These are phyloP conservation scores for Turritopsis dohrnii DNA, from an alignment of 30 jellyfish, hydroid and myxozoan genomes.

Conservation along the genomic window DNA sequence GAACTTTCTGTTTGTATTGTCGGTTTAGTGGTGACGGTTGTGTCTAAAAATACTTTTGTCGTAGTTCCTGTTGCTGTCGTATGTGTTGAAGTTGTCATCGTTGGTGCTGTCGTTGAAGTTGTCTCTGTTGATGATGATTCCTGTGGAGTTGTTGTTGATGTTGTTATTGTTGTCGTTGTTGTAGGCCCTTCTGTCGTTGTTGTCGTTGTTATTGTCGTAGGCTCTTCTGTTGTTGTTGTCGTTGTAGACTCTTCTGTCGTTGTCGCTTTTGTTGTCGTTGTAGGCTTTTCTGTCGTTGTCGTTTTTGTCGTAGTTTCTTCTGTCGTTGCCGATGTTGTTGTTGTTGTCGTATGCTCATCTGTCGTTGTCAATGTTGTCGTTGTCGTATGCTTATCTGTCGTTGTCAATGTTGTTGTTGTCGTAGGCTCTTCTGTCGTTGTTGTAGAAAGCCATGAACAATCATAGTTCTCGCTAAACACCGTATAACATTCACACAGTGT, in stretches of 20 bases:
- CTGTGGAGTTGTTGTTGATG: too few species aligned
- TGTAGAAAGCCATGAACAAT: background rate
- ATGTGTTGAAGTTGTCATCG: background rate
- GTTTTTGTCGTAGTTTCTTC: background rate
- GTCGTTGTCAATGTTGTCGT: background rate
- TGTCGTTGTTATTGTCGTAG: background rate
- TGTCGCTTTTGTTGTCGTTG: background rate
- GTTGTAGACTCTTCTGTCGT: too few species aligned
- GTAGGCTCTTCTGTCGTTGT: background rate
- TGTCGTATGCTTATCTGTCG: background rate
- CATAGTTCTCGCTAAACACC: background rate
- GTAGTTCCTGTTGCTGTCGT: background rate
- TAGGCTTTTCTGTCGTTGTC: background rate
- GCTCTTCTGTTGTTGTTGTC: background rate
- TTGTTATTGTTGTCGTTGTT: background rate
- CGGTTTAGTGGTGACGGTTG: too few species aligned
- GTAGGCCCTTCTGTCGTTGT: background rate
- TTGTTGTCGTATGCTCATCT: too few species aligned
- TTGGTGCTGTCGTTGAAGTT: background rate
- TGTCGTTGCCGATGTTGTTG: background rate
- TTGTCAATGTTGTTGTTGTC: background rate
- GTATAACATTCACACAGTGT: background rate
- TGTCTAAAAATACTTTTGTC: too few species aligned
- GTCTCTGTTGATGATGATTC: too few species aligned
- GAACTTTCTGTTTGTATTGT: too few species aligned